These are phyloP conservation scores for Apotomis turbidana DNA, from an alignment of 2,888 invertebrate species.

Conservation along the genomic window DNA sequence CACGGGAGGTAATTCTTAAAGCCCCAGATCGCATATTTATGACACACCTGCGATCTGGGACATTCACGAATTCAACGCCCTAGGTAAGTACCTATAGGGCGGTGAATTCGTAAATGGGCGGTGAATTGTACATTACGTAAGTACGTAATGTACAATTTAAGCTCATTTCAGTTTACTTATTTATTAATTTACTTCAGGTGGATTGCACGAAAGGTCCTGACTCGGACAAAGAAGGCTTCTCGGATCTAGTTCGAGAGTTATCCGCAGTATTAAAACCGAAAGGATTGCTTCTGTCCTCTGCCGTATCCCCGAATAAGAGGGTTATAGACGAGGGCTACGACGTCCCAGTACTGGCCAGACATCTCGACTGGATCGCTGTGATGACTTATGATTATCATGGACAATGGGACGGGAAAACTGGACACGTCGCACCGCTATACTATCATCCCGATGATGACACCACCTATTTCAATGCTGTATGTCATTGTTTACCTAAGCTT, in stretches of 20 bases:
- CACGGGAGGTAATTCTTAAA: too few species aligned
- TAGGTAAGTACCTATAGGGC: too few species aligned
- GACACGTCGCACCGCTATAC: constrained; percentile 93
- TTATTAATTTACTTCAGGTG: constrained; percentile 79
- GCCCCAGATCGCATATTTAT: too few species aligned
- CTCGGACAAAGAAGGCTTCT: constrained; percentile 92
- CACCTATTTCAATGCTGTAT: constrained; percentile 92
- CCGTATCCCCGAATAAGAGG: constrained; percentile 94
- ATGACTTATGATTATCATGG: constrained; percentile 97
- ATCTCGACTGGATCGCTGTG: constrained; percentile 95
- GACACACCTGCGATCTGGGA: too few species aligned
- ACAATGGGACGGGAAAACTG: constrained; percentile 96
- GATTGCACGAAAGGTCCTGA: constrained; percentile 93
- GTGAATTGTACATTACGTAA: too few species aligned
- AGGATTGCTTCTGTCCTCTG: constrained; percentile 90
- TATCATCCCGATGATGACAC: constrained; percentile 92
- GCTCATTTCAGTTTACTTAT: neutral
- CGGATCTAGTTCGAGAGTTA: constrained; percentile 89
- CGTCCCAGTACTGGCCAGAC: constrained; percentile 88
- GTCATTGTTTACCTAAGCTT: constrained; percentile 50
- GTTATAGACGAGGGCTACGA: constrained; percentile 95
- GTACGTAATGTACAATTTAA: too few species aligned
- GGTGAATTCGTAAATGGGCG: too few species aligned
- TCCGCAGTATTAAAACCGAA: constrained; percentile 86
- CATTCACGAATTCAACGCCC: too few species aligned